Evolutionary conservation across 2,113 vertebrate genomes (phyloP).

Genomic region (Bujurquina vittata): DNA sequence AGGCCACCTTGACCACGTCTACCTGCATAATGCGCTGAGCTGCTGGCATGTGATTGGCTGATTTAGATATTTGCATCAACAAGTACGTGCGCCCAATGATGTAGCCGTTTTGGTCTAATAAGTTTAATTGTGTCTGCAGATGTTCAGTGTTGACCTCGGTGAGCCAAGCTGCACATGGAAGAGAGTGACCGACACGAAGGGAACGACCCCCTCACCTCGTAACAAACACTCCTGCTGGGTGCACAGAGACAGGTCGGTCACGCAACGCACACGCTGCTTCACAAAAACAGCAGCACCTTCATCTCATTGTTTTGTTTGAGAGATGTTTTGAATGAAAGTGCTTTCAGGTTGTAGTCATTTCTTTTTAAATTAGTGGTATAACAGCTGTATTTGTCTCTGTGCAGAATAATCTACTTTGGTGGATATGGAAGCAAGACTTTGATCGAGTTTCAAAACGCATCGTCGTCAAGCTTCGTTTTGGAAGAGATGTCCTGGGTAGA

Average conservation of each 20-base stretch:
- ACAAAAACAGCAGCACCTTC: not conserved
- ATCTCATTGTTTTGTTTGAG: not conserved
- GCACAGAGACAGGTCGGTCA: conserved; percentile 70
- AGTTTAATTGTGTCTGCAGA: conserved; percentile 48
- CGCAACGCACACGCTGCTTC: not conserved
- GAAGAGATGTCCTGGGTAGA: conserved; percentile 78
- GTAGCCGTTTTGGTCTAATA: not conserved
- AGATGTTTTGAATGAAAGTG: not conserved
- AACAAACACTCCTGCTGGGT: conserved; percentile 81
- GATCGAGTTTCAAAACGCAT: conserved; percentile 52
- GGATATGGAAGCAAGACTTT: conserved; percentile 79
- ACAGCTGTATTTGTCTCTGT: not conserved
- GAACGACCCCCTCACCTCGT: conserved; percentile 73
- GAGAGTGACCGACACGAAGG: conserved; percentile 54
- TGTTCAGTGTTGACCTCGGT: conserved; percentile 73
- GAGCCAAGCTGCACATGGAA: conserved; percentile 64
- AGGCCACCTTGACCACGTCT: not conserved
- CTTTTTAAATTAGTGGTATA: not conserved
- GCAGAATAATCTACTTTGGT: conserved; percentile 80
- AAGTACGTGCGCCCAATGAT: not conserved
- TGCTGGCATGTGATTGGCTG: not conserved
- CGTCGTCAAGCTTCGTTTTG: conserved; percentile 64
- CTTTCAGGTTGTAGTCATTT: not conserved
- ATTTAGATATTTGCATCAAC: not conserved
- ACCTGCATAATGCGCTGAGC: not conserved